A percentile compares a stretch with the other conserved stretches of the same genome.
Conservation (phyloP, 2,113 vertebrate genomes). For the Dasypus novemcinctus region DNA sequence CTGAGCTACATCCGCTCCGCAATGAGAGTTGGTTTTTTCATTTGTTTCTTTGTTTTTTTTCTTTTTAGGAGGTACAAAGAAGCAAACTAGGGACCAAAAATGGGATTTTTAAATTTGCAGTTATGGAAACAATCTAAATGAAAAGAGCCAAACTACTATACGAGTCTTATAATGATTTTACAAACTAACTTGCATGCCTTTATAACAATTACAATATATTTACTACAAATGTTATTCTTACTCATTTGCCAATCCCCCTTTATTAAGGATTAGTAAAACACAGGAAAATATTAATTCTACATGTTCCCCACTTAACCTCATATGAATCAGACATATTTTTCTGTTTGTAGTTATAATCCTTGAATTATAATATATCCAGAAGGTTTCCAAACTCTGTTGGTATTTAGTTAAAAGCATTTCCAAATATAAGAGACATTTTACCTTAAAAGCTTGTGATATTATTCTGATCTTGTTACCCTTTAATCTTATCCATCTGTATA, state of each 20-base stretch:
- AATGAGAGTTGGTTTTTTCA: no score
- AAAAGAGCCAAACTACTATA: not conserved
- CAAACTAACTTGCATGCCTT: not conserved
- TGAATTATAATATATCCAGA: not conserved
- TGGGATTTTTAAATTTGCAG: not conserved
- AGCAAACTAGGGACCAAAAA: no score
- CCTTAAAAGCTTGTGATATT: not conserved
- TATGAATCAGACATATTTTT: not conserved
- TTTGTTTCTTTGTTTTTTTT: no score
- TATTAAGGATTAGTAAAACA: slow-evolving; percentile 23
- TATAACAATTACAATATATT: slow-evolving; percentile 1
- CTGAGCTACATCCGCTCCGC: no score
- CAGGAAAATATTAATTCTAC: not conserved
- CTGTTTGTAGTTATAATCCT: not conserved
- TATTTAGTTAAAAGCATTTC: slow-evolving; percentile 28
- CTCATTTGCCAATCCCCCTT: not conserved
- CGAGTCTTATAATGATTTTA: not conserved
- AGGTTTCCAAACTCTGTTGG: not conserved
- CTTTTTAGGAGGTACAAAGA: no score
- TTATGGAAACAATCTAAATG: not conserved
- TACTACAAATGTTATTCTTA: not conserved
- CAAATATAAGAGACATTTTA: not conserved
- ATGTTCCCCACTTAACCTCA: not conserved
- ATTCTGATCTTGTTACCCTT: not conserved
- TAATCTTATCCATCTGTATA: not conserved